Evolutionary conservation across 2,113 vertebrate species (phyloP).

Genomic region (Phrynocephalus versicolor): DNA sequence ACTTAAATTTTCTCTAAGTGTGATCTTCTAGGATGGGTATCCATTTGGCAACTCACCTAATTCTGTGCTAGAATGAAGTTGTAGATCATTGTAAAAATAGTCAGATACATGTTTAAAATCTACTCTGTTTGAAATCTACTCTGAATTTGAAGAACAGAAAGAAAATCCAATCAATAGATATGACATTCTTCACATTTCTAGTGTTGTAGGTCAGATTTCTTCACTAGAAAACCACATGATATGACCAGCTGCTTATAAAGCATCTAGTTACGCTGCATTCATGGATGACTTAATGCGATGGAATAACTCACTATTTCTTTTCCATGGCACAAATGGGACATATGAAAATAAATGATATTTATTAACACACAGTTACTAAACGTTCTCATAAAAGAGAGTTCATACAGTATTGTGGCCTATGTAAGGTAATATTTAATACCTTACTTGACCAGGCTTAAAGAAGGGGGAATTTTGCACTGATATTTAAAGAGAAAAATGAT

Average conservation of each 20-base stretch:
- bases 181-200: neutral
- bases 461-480: slow-evolving; percentile 14
- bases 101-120: neutral
- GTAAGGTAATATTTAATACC: slow-evolving; percentile 43
- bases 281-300: slow-evolving; percentile 10
- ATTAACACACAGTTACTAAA: slow-evolving; percentile 40
- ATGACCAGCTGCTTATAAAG: slow-evolving; percentile 5
- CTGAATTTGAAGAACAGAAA: neutral
- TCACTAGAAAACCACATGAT: neutral
- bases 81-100: neutral
- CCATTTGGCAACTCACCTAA: neutral
- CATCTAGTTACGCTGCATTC: neutral
- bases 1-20: neutral
- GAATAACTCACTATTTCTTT: neutral
- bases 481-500: slow-evolving; percentile 39
- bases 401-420: slow-evolving; percentile 33
- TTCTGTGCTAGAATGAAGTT: neutral
- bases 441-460: slow-evolving; percentile 50
- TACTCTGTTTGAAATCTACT: neutral
- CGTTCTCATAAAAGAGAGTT: slow-evolving; percentile 29
- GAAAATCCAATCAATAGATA: slow-evolving; percentile 4
- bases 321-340: neutral
- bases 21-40: neutral
- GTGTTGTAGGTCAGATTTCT: neutral
- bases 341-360: slow-evolving; percentile 38